Conservation (phyloP, 2,113 vertebrate genomes). For the Sorex fumeus region DNA sequence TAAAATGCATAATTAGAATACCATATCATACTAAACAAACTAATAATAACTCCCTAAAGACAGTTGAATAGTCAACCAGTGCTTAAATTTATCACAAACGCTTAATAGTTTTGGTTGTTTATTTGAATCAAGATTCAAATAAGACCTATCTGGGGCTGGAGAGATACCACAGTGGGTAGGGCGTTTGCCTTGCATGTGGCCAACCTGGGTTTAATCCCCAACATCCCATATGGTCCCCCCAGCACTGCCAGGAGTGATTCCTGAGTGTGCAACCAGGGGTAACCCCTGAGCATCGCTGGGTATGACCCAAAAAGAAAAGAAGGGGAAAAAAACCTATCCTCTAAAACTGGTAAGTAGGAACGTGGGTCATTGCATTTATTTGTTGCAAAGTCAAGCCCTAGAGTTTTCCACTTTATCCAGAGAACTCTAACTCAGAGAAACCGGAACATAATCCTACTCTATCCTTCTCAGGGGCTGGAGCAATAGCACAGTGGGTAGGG, state of each 20-base stretch:
- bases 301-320: too few relatives aligned
- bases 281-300: too few relatives aligned
- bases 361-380: neutral
- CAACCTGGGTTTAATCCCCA: too few relatives aligned
- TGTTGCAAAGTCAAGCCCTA: slow-evolving; percentile 28
- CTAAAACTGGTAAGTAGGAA: slow-evolving; percentile 25
- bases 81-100: slow-evolving; percentile 13
- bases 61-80: slow-evolving; percentile 27
- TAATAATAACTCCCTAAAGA: neutral
- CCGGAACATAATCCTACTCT: neutral
- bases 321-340: too few relatives aligned
- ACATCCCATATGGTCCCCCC: too few relatives aligned
- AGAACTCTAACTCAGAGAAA: slow-evolving; percentile 11
- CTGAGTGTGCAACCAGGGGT: too few relatives aligned
- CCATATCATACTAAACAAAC: slow-evolving; percentile 22
- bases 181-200: too few relatives aligned
- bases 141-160: neutral
- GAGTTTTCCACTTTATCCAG: neutral
- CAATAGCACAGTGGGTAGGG: too few relatives aligned
- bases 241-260: too few relatives aligned
- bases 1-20: slow-evolving; percentile 20
- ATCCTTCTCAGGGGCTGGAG: neutral
- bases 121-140: slow-evolving; percentile 54
- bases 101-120: neutral
- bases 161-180: too few relatives aligned